Conservation (phyloP, 2,113 vertebrate genomes). For the Malurus melanocephalus region DNA sequence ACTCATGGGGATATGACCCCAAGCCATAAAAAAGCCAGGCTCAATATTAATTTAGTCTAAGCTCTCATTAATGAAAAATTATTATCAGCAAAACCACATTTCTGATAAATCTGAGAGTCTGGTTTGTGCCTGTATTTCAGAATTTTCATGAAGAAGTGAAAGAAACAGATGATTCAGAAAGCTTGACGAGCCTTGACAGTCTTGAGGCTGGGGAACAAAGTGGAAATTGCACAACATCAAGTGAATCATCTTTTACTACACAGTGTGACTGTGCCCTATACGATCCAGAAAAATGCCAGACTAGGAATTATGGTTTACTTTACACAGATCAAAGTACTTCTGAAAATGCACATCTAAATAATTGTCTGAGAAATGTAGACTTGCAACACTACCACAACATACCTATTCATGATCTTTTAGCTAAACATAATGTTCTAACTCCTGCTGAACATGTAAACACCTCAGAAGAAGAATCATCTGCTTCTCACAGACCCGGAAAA, state of each 20-base stretch:
- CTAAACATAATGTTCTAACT: conserved; percentile 52
- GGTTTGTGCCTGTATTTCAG: conserved; percentile 68
- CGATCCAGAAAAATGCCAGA: conserved; percentile 34
- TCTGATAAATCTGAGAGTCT: neutral
- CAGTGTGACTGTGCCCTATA: conserved; percentile 48
- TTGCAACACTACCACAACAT: conserved; percentile 21
- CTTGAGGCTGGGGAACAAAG: conserved; percentile 79
- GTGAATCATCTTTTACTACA: conserved; percentile 43
- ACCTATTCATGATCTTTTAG: conserved; percentile 50
- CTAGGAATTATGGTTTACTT: conserved; percentile 37
- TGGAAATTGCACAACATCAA: conserved; percentile 39
- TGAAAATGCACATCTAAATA: conserved; percentile 67
- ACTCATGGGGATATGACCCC: neutral
- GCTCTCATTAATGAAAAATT: neutral
- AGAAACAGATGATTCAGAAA: conserved; percentile 76
- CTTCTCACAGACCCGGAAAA: neutral
- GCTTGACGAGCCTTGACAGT: conserved; percentile 86
- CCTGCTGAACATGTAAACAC: conserved; percentile 11
- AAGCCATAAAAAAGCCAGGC: neutral
- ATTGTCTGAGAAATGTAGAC: conserved; percentile 66
- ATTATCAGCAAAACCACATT: neutral
- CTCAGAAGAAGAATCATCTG: conserved; percentile 40
- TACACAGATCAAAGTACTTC: conserved; percentile 30
- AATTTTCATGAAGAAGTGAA: conserved; percentile 75
- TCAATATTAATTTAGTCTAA: neutral